Percentiles rank a stretch among this genome's conserved stretches.
phyloP scores from a whole-genome alignment of 2,888 invertebrate genomes.

The Sisyra nigra region DNA sequence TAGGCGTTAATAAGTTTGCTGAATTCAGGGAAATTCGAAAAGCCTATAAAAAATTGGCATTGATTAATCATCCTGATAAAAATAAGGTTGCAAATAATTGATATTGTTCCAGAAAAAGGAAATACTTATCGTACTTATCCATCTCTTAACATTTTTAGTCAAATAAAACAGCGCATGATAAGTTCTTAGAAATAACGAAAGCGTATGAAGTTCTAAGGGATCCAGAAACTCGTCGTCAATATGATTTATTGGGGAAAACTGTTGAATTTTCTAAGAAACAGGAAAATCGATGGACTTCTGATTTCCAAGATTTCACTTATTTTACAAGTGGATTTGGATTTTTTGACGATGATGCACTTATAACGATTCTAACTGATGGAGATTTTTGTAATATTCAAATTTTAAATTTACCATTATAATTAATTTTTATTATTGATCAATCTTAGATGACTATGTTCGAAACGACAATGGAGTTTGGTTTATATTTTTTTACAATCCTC shows the following conservation, averaged over 20 bases:
- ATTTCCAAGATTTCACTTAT: slow-evolving; percentile 65
- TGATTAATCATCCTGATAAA: slow-evolving; percentile 58
- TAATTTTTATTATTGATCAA: slow-evolving; percentile 6
- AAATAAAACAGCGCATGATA: slow-evolving; percentile 53
- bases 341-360: slow-evolving; percentile 70
- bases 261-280: slow-evolving; percentile 38
- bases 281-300: slow-evolving; percentile 17
- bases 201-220: slow-evolving; percentile 82
- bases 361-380: slow-evolving; percentile 55
- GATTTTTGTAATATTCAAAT: slow-evolving; percentile 44
- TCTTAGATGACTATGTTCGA: slow-evolving; percentile 28
- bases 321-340: slow-evolving; percentile 69
- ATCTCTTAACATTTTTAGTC: slow-evolving; percentile 34
- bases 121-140: not conserved
- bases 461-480: slow-evolving; percentile 58
- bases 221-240: slow-evolving; percentile 57
- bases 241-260: slow-evolving; percentile 54
- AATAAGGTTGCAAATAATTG: slow-evolving; percentile 26
- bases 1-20: slow-evolving; percentile 42
- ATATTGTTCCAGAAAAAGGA: too few relatives aligned
- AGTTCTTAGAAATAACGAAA: slow-evolving; percentile 61
- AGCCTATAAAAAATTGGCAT: slow-evolving; percentile 56
- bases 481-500: slow-evolving; percentile 76
- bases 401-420: slow-evolving; percentile 1
- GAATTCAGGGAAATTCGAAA: slow-evolving; percentile 49